These are phyloP conservation scores for Cremastinae sp. DNA, from an alignment of 2,888 invertebrate genomes.

Conservation along the genomic window DNA sequence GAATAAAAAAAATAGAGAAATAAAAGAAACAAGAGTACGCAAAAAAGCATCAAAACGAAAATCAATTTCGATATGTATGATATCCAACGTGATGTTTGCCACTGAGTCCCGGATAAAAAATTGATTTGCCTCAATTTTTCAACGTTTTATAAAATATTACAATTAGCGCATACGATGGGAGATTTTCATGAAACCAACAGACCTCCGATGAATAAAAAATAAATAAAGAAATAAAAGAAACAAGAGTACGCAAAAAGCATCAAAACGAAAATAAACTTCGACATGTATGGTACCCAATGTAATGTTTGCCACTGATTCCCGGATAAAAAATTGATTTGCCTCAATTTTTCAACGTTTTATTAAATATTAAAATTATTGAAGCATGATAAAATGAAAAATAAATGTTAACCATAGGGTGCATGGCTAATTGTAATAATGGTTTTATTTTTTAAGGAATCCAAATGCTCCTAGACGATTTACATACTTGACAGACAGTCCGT, in stretches of 20 bases:
- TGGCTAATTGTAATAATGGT: no score
- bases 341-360: no score
- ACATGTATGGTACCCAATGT: neutral
- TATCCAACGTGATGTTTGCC: neutral
- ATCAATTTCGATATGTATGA: neutral
- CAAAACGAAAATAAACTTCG: neutral
- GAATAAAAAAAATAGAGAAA: neutral
- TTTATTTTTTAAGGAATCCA: constrained; percentile 84
- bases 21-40: neutral
- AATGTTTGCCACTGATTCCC: neutral
- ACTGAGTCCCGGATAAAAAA: neutral
- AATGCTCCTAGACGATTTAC: constrained; percentile 87
- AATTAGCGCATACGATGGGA: constrained; percentile 1
- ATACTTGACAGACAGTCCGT: constrained; percentile 84
- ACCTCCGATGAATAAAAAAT: neutral
- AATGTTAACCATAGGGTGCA: no score
- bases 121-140: no score
- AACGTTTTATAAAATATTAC: neutral
- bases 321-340: no score
- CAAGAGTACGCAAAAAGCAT: neutral
- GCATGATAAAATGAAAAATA: no score
- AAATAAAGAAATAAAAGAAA: constrained; percentile 9
- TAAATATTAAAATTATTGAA: neutral
- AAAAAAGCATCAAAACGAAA: neutral
- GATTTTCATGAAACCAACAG: constrained; percentile 9